Evolutionary conservation across 2,797 vertebrate genomes (phyloP).

Genomic region (Iguana delicatissima): DNA sequence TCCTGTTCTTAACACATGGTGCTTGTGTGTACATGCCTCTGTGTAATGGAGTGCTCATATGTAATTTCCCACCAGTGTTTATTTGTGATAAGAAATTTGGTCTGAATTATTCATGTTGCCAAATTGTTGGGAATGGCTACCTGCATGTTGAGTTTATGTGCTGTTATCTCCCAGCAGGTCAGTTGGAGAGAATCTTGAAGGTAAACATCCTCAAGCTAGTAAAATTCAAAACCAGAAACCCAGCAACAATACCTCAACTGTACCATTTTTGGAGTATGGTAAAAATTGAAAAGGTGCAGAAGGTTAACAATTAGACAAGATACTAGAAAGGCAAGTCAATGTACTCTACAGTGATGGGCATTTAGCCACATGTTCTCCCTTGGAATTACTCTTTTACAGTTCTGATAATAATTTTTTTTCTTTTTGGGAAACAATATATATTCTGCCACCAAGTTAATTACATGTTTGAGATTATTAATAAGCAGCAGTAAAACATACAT

Average conservation of each 20-base stretch:
- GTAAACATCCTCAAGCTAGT: conserved; percentile 3
- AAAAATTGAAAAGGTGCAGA: not conserved
- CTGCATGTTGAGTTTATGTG: not conserved
- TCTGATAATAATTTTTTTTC: not conserved
- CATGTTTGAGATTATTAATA: not conserved
- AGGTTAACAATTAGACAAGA: not conserved
- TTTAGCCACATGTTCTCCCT: too few species aligned
- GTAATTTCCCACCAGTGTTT: not conserved
- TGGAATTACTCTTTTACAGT: too few species aligned
- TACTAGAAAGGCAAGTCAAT: not conserved
- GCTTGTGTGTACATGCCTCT: not conserved
- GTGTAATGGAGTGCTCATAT: not conserved
- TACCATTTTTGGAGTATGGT: not conserved
- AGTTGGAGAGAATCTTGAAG: not conserved
- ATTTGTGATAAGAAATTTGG: not conserved
- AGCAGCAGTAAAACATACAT: not conserved
- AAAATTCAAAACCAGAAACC: not conserved
- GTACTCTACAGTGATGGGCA: too few species aligned
- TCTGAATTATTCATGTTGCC: not conserved
- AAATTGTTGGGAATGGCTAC: not conserved
- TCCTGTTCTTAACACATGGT: not conserved
- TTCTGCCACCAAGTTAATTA: not conserved
- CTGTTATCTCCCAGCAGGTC: not conserved
- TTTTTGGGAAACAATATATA: not conserved
- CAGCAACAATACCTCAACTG: not conserved